Base-by-base conservation (phyloP, 2,888 invertebrate genomes). In the Alcis repandata region DNA sequence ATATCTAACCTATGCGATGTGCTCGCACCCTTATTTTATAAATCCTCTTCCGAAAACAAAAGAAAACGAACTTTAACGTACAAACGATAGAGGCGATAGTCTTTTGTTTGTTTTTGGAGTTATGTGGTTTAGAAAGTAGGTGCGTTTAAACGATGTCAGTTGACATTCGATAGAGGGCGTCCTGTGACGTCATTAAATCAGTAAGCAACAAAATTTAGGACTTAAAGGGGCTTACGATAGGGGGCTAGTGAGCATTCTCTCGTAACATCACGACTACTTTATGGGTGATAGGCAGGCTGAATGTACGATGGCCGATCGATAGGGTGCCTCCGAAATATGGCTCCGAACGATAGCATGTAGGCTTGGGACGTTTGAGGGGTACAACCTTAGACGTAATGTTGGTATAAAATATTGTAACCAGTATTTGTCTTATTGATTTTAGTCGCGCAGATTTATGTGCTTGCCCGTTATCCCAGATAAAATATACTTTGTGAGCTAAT, bases 131-230 rank as follows among this genome's bases (percentile, higher is more conserved):
- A 46, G 1, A 1, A n/a, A 19, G 9, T 57, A 36, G 48, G n/a
- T 57, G 20, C 7, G 64, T 75, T 74, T 75, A 81, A 85, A 84
- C 85, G 83, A 88, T 88, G 80, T 80, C 86, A 91, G 91, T 92
- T 92, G 92, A 91, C 92, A 92, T 91, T 91, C 92, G 91, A 92
- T 92, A 90, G 92, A 90, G 91, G 88, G 88, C 84, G 87, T 84
- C 85, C 78, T 88, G 88, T 92, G 92, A 93, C 88, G 92, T 92
- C 92, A 92, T 92, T 92, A 92, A 92, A 92, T 92, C 92, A 92
- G 92, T 85, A 88, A 87, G 86, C 84, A 87, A 88, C 88, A 86
- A 88, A 90, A 91, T 90, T 89, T 89, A 88, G 87, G 85, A 87
- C 82, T 88, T 85, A 84, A 83, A 83, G 85, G 82, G 85, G 85